A percentile compares a stretch with the other conserved stretches of the same genome.
Conservation (phyloP, 2,113 vertebrate genomes). For the Synchiropus splendidus region DNA sequence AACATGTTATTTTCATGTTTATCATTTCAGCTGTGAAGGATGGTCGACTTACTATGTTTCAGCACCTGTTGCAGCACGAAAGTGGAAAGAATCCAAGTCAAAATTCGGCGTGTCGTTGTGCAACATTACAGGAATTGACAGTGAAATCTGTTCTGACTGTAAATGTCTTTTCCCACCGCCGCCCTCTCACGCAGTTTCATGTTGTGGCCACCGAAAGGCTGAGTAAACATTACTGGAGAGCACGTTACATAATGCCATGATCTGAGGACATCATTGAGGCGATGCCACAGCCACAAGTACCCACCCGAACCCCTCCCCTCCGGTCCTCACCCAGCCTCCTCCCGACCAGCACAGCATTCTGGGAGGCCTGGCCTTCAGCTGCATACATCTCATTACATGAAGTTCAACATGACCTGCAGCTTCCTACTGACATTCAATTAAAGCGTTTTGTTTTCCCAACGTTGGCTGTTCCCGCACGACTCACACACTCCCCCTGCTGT, state of each 20-base stretch:
- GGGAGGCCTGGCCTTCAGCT: slow-evolving; percentile 40
- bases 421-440: slow-evolving; percentile 54
- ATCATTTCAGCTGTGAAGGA: too few relatives aligned
- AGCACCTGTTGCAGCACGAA: too few relatives aligned
- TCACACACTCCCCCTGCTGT: slow-evolving; percentile 32
- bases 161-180: too few relatives aligned
- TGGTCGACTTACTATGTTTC: too few relatives aligned
- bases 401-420: slow-evolving; percentile 34
- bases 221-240: slow-evolving; percentile 35
- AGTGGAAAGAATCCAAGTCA: too few relatives aligned
- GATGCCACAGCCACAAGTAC: slow-evolving; percentile 24
- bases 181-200: too few relatives aligned
- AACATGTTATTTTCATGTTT: too few relatives aligned
- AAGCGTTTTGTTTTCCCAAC: slow-evolving; percentile 40
- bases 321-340: slow-evolving; percentile 5
- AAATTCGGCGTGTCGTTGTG: too few relatives aligned
- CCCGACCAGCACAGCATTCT: slow-evolving; percentile 23
- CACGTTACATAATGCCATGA: slow-evolving; percentile 42
- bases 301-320: not conserved
- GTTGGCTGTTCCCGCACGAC: slow-evolving; percentile 25
- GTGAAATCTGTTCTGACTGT: too few relatives aligned
- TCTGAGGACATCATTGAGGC: slow-evolving; percentile 47
- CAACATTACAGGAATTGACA: too few relatives aligned
- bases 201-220: slow-evolving; percentile 3
- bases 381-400: slow-evolving; percentile 39